Evolutionary conservation across 2,113 vertebrate species (phyloP).

Genomic region (Clarias macrocephalus): DNA sequence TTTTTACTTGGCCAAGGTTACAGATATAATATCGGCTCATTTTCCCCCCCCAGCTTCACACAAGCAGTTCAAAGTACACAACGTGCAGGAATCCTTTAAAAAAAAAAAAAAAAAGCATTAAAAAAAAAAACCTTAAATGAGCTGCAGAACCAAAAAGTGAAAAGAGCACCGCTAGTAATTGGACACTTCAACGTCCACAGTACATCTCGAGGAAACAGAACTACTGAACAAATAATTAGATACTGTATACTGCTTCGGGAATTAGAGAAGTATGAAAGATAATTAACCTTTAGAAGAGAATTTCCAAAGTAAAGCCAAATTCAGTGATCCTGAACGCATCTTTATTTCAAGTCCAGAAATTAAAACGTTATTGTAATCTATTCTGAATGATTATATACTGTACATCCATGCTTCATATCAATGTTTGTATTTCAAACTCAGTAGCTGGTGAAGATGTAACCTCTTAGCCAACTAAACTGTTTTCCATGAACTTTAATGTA

Average conservation of each 20-base stretch:
- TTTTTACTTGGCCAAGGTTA: background rate
- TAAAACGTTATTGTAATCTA: background rate
- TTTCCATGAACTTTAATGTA: background rate
- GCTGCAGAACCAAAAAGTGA: background rate
- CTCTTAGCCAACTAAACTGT: background rate
- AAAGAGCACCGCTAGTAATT: background rate
- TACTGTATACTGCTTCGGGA: background rate
- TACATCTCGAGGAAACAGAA: background rate
- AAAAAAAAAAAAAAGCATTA: background rate
- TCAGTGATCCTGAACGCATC: background rate
- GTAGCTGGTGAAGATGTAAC: background rate
- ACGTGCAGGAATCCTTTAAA: background rate
- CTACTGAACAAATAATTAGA: background rate
- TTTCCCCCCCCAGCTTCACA: background rate
- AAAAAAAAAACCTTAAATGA: background rate
- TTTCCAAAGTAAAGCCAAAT: background rate
- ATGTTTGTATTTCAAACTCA: background rate
- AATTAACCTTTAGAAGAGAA: background rate
- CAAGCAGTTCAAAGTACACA: background rate
- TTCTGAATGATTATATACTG: background rate
- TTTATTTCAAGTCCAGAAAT: background rate
- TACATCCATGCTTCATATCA: background rate
- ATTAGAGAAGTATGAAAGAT: background rate
- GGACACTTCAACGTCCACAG: background rate
- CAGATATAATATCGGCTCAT: background rate